Conservation (phyloP, 2,113 vertebrate species). For the Heptranchias perlo region DNA sequence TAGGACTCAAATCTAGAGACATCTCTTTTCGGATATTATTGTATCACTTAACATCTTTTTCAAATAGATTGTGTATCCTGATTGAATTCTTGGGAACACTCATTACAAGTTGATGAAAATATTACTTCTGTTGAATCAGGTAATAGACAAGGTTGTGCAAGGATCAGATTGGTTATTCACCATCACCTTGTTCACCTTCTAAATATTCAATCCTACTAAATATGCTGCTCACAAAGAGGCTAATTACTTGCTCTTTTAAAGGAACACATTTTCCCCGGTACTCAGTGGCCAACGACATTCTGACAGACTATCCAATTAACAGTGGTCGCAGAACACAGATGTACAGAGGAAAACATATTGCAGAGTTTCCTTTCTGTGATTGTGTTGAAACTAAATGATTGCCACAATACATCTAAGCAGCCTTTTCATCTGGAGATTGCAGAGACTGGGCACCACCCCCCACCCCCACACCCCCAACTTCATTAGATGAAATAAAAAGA, state of each 20-base stretch:
- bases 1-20: not conserved
- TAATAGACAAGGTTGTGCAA: not conserved
- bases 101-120: not conserved
- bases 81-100: not conserved
- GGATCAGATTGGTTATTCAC: not conserved
- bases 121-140: not conserved
- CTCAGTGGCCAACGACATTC: not conserved
- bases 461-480: no score
- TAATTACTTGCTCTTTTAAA: constrained; percentile 12
- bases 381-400: not conserved
- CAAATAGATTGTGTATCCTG: not conserved
- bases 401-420: not conserved
- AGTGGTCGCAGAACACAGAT: not conserved
- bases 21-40: not conserved
- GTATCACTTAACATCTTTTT: not conserved
- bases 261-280: not conserved
- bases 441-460: not conserved
- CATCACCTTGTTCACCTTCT: not conserved
- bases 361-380: not conserved
- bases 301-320: not conserved
- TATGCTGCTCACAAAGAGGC: not conserved
- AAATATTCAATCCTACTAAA: no score
- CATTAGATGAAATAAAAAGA: not conserved
- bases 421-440: not conserved
- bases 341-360: not conserved